Base-by-base conservation (phyloP, 30 jellyfish, hydroid and myxozoan genomes). In the Aurelia aurita region DNA sequence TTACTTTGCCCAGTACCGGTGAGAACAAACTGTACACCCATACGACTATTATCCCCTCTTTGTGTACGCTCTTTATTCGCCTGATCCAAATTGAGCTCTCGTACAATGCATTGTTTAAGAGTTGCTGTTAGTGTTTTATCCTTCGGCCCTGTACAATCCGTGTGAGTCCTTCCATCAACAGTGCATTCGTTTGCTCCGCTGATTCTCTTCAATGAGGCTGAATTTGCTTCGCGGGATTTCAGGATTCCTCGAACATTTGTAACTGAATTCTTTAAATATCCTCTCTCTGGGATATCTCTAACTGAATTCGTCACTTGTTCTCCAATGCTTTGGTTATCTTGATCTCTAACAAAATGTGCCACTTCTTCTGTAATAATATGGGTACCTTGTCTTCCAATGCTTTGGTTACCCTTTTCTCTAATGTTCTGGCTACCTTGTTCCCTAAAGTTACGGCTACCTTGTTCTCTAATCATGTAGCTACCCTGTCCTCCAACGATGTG, bases 1-100 rank as follows among this genome's bases (percentile, higher is more conserved):
- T 75, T 75, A 54, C 39, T 58, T 34, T 61, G 74, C 75, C 55
- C 57, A 54, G 44, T 58, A 49, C 87, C 72, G 58, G 62, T 32
- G 45, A 75, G 25, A 22, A 75, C 76, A 75, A 75, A 58, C 76
- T 75, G 87, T n/a, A 75, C 87, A 25, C 58, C 87, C 25, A 68
- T 21, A 23, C 87, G 87, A 19, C 49, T 75, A 75, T 57, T 75
- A 58, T 55, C 45, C 32, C 67, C 54, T 21, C 77, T 58, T 75
- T 58, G 87, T 75, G 35, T 63, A 2, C 22, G 29, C 27, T 31
- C 60, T 19, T 34, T 54, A 43, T 75, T 75, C 43, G 60, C 44
- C 35, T 49, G 87, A 55, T 75, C 87, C 39, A 74, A 22, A 26
- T 75, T 60, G 44, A 75, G 25, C 70, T 75, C 76, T 27, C 76